Percentiles rank a stretch among this genome's conserved stretches.
phyloP scores from a whole-genome alignment of 2,888 invertebrate genomes.

The Conomelus anceps region DNA sequence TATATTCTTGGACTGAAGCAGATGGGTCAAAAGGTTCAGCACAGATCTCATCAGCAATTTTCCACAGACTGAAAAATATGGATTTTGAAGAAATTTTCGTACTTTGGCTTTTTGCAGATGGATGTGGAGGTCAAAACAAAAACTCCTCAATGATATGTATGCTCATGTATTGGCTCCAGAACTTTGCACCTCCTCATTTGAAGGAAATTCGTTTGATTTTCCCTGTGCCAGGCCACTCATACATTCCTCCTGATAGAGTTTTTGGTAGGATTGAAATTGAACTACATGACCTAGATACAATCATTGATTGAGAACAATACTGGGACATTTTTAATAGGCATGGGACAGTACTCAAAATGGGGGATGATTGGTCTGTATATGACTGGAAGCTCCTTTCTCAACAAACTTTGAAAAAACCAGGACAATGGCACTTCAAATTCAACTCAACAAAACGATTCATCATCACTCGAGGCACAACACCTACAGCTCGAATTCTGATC shows the following conservation, averaged over 20 bases:
- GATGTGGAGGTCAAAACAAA: constrained; percentile 21
- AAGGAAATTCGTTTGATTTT: constrained; percentile 16
- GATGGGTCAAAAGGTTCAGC: background rate
- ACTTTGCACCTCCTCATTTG: constrained; percentile 8
- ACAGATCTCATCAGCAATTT: background rate
- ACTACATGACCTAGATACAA: constrained; percentile 24
- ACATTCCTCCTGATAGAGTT: constrained; percentile 27
- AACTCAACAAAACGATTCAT: too few relatives aligned
- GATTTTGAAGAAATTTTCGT: background rate
- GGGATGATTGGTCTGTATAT: constrained; percentile 11
- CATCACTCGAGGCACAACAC: background rate
- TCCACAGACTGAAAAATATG: background rate
- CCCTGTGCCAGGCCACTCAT: constrained; percentile 24
- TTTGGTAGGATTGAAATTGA: constrained; percentile 28
- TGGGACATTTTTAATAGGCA: constrained; percentile 20
- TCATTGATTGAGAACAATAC: constrained; percentile 24
- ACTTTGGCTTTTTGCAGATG: constrained; percentile 20
- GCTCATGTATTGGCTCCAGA: constrained; percentile 14
- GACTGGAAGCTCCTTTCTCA: constrained; percentile 16
- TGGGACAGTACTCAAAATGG: constrained; percentile 18
- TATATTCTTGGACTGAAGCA: background rate
- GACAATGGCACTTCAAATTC: constrained; percentile 23
- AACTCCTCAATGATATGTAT: constrained; percentile 20
- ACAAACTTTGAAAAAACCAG: constrained; percentile 1
- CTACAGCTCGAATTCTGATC: background rate